A percentile compares a stretch with the other conserved stretches of the same genome.
Conservation (phyloP, 2,888 invertebrate genomes). For the Plebejus melissa region DNA sequence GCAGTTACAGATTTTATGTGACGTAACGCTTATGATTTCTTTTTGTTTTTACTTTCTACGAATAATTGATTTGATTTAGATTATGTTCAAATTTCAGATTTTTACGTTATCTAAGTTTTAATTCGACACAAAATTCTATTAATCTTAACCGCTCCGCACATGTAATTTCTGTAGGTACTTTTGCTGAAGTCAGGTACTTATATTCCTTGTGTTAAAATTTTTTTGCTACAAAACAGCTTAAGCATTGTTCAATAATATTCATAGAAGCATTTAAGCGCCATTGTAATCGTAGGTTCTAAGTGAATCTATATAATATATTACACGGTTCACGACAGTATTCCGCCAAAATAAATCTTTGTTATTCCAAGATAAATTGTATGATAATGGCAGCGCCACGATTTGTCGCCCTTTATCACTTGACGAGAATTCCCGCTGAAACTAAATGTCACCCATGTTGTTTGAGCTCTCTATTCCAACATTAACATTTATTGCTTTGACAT, state of each 20-base stretch:
- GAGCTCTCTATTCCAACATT: conserved; percentile 25
- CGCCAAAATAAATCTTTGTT: conserved; percentile 13
- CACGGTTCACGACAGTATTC: neutral
- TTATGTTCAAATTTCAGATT: neutral
- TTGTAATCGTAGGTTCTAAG: neutral
- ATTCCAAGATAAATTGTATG: conserved; percentile 21
- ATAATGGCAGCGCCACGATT: conserved; percentile 26
- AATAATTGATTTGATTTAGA: neutral
- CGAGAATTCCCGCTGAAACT: conserved; percentile 24
- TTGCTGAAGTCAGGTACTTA: neutral
- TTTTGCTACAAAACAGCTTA: neutral
- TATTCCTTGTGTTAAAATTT: neutral
- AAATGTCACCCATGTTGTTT: conserved; percentile 25
- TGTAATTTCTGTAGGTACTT: neutral
- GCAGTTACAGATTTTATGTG: conserved; percentile 36
- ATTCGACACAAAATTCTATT: neutral
- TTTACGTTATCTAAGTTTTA: neutral
- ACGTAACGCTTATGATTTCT: neutral
- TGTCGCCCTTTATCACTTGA: conserved; percentile 26
- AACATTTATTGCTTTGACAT: conserved; percentile 15
- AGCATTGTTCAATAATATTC: neutral
- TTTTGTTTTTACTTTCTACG: neutral
- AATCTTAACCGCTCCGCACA: neutral
- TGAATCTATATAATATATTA: neutral
- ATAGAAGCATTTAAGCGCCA: neutral